phyloP scores from a whole-genome alignment of 2,888 invertebrate species.

The Onthophagus sagittarius region DNA sequence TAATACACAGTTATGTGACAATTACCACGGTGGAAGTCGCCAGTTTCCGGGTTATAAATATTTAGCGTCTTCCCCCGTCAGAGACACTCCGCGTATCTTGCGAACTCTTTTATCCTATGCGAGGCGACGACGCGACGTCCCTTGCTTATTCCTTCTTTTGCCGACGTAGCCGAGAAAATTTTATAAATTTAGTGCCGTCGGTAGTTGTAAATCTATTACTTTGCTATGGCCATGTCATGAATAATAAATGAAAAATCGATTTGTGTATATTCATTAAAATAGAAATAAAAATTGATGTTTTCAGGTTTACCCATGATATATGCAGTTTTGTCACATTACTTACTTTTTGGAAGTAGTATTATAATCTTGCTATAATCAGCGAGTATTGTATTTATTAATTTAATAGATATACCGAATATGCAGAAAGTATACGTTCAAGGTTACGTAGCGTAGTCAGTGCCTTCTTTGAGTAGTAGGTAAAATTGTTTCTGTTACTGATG shows the following conservation, averaged over 20 bases:
- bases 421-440: too few relatives aligned
- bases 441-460: too few relatives aligned
- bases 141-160: background rate
- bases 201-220: background rate
- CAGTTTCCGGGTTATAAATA: conserved; percentile 8
- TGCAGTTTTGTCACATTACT: too few relatives aligned
- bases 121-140: background rate
- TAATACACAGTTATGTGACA: conserved; percentile 11
- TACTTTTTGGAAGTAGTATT: too few relatives aligned
- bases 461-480: too few relatives aligned
- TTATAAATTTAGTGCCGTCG: background rate
- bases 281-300: background rate
- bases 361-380: too few relatives aligned
- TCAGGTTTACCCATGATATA: too few relatives aligned
- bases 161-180: background rate
- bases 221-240: background rate
- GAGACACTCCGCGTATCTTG: background rate
- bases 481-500: too few relatives aligned
- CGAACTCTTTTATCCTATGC: background rate
- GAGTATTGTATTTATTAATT: too few relatives aligned
- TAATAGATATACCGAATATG: too few relatives aligned
- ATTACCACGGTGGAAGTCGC: background rate
- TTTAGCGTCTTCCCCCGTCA: background rate
- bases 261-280: background rate
- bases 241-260: background rate